A percentile compares a stretch with the other conserved stretches of the same genome.
Conservation (phyloP, 2,888 invertebrate genomes). For the Calephelis perditalis region DNA sequence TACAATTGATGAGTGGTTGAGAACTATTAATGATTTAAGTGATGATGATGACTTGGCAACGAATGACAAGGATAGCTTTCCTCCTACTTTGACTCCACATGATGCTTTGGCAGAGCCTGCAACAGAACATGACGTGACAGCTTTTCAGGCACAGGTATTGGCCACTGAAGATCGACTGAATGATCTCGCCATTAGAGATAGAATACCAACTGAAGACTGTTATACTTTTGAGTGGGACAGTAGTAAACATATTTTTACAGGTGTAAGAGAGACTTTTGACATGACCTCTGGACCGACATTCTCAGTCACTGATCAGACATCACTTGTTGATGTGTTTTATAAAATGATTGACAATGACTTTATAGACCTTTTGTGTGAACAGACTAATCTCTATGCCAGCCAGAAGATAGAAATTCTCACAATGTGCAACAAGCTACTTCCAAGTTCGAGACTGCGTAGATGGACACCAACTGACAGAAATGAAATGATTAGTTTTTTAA, state of each 20-base stretch:
- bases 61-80: too few species aligned
- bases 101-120: not conserved
- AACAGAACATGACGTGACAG: not conserved
- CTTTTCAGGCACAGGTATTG: not conserved
- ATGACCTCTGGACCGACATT: not conserved
- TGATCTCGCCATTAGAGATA: slow-evolving; percentile 21
- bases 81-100: too few species aligned
- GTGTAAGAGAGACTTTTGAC: slow-evolving; percentile 6
- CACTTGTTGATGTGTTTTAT: not conserved
- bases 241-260: slow-evolving; percentile 22
- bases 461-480: slow-evolving; percentile 25
- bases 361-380: not conserved
- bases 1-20: too few species aligned
- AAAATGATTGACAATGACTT: not conserved
- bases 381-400: slow-evolving; percentile 16
- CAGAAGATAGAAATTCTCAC: slow-evolving; percentile 21
- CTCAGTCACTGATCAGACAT: not conserved
- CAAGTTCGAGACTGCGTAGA: slow-evolving; percentile 17
- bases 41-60: too few species aligned
- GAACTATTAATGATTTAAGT: too few species aligned
- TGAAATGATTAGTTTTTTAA: slow-evolving; percentile 22
- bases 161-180: slow-evolving; percentile 1
- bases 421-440: slow-evolving; percentile 18
- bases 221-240: slow-evolving; percentile 28
- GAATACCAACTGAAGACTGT: slow-evolving; percentile 20